These are phyloP conservation scores for Ciconia maguari DNA, from an alignment of 2,113 vertebrate genomes.

Conservation along the genomic window DNA sequence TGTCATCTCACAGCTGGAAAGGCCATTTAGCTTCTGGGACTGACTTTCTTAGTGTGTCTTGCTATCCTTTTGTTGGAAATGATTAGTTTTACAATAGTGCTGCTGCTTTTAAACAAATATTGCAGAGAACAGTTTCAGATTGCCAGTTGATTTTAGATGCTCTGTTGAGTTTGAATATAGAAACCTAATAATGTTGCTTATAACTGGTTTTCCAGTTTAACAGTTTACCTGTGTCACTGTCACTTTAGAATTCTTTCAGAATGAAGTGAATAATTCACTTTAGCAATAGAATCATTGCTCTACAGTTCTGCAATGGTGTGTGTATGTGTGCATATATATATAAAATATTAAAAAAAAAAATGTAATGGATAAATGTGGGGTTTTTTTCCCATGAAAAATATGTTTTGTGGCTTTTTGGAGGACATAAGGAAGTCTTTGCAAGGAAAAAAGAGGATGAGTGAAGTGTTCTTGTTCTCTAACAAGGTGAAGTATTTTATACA, in stretches of 20 bases:
- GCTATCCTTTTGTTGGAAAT: background rate
- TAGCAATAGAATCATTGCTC: background rate
- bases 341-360: background rate
- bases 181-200: background rate
- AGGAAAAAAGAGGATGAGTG: background rate
- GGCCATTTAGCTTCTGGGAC: background rate
- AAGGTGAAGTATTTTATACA: background rate
- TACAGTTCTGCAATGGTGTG: background rate
- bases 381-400: fast-evolving
- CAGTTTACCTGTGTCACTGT: background rate
- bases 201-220: background rate
- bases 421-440: background rate
- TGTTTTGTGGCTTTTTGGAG: background rate
- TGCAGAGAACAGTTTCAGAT: background rate
- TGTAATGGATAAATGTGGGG: background rate
- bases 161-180: background rate
- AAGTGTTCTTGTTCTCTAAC: background rate
- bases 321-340: background rate
- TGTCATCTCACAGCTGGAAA: background rate
- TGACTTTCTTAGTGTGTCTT: background rate
- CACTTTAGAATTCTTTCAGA: background rate
- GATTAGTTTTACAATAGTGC: background rate
- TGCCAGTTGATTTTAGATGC: background rate
- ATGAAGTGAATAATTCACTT: too few relatives aligned
- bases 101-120: background rate